Evolutionary conservation across 2,797 vertebrate genomes (phyloP), one percentile per base, ranked within the genome.

Genomic region (Clarias fuscus): DNA sequence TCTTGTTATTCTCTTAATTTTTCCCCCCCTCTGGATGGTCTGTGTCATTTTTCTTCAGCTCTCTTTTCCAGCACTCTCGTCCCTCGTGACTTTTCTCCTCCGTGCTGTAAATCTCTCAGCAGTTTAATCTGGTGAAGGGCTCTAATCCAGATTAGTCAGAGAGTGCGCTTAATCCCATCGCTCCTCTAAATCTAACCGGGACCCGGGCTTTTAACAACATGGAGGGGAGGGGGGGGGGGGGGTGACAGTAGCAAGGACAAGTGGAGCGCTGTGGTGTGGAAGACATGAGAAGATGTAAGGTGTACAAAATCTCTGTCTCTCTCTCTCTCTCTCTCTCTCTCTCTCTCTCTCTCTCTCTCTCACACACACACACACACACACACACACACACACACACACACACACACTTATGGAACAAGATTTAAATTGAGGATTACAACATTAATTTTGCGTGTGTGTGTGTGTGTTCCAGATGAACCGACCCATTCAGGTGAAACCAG

Each of bases 401-500:
- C 71, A 72, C 84, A 77, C 40, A 72, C 83, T 86, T 68, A 73
- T 64, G 48, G n/a, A 59, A 82, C 65, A 65, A 80, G 82, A 78
- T 64, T 65, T 59, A 15, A 53, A 83, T 64, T 22, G 58, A 83
- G 33, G 84, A 87, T 86, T 73, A 72, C 84, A 65, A 88, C 64
- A 59, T 86, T 59, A 84, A 79, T 56, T 40, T 27, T 84, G 5
- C 7, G 59, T 61, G n/a, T 70, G 67, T 40, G n/a, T 80, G 53
- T 88, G 68, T 59, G 40, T 94, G 15, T 86, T 91, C 84, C 95
- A 99, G 98, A 99, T 99, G 98, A 98, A 98, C 75, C 97, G 98
- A 17, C 98, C 98, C 5, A 99, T 99, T 94, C 98, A 99, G 94
- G 98, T 99, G 96, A 99, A 99, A 86, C 98, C 98, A 0, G 98